Conservation (phyloP, 1,140 invertebrate genomes). For the Brachionus koreanus region DNA sequence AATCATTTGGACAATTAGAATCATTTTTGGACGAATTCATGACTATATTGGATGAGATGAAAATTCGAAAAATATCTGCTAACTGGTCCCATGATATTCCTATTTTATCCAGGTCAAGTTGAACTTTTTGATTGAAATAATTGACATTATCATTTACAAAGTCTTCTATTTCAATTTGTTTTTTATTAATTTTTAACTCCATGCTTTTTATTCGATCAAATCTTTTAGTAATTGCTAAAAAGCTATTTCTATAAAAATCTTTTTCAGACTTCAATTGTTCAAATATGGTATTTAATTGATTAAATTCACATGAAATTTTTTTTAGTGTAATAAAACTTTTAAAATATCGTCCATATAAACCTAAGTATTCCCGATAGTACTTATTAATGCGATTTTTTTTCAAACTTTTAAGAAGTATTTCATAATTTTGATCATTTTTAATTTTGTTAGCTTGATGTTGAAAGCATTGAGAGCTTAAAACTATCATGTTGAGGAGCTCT, state of each 20-base stretch:
- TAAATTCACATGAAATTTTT: not conserved
- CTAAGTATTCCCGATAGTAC: not conserved
- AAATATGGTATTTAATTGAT: not conserved
- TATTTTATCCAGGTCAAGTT: not conserved
- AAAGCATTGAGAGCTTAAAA: not conserved
- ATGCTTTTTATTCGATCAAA: conserved; percentile 21
- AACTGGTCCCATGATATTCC: not conserved
- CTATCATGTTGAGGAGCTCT: not conserved
- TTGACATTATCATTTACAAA: not conserved
- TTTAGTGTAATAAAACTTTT: not conserved
- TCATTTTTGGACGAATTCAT: not conserved
- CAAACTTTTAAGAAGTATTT: not conserved
- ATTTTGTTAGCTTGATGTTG: not conserved
- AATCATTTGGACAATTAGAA: not conserved
- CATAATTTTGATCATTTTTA: too few relatives aligned
- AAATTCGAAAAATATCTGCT: not conserved
- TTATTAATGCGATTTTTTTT: not conserved
- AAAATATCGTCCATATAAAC: not conserved
- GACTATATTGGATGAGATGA: not conserved
- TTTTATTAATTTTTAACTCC: not conserved
- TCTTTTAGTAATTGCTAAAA: not conserved
- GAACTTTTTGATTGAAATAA: conserved; percentile 1
- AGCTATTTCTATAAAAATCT: conserved; percentile 4
- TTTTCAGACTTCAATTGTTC: conserved; percentile 7
- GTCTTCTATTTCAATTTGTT: not conserved